Percentiles rank a stretch among this genome's conserved stretches.
phyloP scores from a whole-genome alignment of 1,140 invertebrate species.

The Megalonaias nervosa region DNA sequence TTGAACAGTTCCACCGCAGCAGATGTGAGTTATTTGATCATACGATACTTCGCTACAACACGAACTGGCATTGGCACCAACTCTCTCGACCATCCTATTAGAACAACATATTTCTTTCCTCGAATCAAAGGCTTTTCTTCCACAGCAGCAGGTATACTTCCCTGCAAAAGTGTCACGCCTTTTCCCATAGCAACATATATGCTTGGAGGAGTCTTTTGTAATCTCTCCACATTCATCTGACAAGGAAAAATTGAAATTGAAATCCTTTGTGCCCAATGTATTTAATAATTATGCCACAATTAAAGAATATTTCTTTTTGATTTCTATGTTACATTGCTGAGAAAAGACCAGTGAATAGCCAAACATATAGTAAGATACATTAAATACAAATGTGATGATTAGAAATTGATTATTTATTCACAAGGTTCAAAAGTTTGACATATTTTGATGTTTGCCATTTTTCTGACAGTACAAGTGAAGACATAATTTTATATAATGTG shows the following conservation, averaged over 20 bases:
- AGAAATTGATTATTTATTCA: no score
- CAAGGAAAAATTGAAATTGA: no score
- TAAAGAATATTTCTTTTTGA: neutral
- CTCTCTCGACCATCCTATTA: conserved; percentile 7
- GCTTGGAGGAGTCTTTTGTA: conserved; percentile 15
- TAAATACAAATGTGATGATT: no score
- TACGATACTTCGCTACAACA: neutral
- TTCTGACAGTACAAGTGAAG: no score
- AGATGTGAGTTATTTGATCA: conserved; percentile 8
- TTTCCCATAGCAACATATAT: conserved; percentile 25
- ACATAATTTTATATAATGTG: no score
- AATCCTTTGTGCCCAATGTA: no score
- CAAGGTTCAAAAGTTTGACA: no score
- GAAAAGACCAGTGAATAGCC: conserved; percentile 6
- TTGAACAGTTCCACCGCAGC: conserved; percentile 27
- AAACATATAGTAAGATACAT: no score
- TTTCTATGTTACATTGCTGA: conserved; percentile 12
- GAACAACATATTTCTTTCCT: conserved; percentile 29
- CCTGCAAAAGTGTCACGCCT: conserved; percentile 19
- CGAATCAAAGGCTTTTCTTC: conserved; percentile 21
- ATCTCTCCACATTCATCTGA: conserved; percentile 27
- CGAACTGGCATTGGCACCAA: conserved; percentile 7
- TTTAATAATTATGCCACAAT: neutral
- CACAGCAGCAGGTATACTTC: conserved; percentile 17
- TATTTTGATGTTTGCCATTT: no score